Percentiles rank a stretch among this genome's conserved stretches.
Conservation (phyloP, 2,113 vertebrate species). For the Acanthochromis polyacanthus region DNA sequence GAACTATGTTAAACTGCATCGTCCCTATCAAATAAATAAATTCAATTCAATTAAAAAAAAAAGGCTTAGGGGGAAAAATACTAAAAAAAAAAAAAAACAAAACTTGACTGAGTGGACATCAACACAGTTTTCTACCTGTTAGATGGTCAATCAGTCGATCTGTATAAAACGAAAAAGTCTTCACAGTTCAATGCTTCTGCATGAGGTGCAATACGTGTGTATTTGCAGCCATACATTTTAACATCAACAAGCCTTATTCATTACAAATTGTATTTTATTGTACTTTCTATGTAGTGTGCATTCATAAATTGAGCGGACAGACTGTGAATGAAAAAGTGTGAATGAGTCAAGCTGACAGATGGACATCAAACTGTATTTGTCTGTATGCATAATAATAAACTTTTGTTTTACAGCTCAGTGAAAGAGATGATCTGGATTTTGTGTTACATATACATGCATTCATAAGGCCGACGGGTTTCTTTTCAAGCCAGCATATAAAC, state of each 20-base stretch:
- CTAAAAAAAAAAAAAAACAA: too few species aligned
- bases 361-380: background rate
- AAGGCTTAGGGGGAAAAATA: too few species aligned
- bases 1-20: too few species aligned
- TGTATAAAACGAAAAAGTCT: background rate
- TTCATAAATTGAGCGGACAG: background rate
- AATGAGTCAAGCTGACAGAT: background rate
- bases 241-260: background rate
- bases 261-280: background rate
- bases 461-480: background rate
- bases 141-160: background rate
- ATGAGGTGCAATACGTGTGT: background rate
- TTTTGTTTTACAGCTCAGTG: too few species aligned
- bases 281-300: background rate
- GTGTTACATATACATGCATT: background rate
- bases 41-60: too few species aligned
- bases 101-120: constrained; percentile 1
- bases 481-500: background rate
- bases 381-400: background rate
- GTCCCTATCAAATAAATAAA: too few species aligned
- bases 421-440: background rate
- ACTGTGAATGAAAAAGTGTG: background rate
- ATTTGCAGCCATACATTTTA: background rate
- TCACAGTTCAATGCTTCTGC: background rate
- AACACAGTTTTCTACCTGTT: constrained; percentile 4